Base-by-base conservation (phyloP, 2,113 vertebrate species). In the Callospermophilus lateralis region DNA sequence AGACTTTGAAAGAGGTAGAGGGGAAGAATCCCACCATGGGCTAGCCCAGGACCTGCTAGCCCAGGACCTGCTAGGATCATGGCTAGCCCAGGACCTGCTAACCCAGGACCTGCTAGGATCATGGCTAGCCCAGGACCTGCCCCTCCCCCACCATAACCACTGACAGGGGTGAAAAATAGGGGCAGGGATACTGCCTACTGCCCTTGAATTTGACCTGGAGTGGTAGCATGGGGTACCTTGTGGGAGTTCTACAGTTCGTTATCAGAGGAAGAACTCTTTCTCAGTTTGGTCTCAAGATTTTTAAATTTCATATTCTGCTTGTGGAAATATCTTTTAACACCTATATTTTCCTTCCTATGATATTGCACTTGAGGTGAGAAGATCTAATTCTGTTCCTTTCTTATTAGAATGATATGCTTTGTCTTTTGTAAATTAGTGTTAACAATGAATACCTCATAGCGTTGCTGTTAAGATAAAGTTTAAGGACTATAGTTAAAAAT, bases 271-370 rank as follows among this genome's bases (percentile, higher is more conserved):
- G 24, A 26, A 68, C 73, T 96, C 96, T 88, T 84, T 20, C 55
- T 93, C 74, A 68, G 13, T 51, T 93, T 77, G 28, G 4, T 63
- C 74, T 93, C 22, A 89, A n/a, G 39, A 39, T 32, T 63, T 96
- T 96, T 97, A 89, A 94, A 80, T 91, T 81, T 96, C 95, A 95
- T 22, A 96, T 24, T 96, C 28, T 85, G 39, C 53, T 93, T 84
- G 6, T 78, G 73, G 65, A 95, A 85, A 79, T 79, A 3, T 45
- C 67, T 76, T 77, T 45, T 16, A 67, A 51, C 20, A 77, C 61
- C 45, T 90, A 6, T 51, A 74, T 76, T 94, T 89, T 7, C 45
- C 8, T 45, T 45, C 45, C 39, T 70, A 24, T 15, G 78, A 87
- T 48, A 87, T 16, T 78, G 9, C 80, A 28, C 19, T 28, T 45